Evolutionary conservation across 64 coral and sea anemone species (phyloP).

Genomic region (Montipora cactus): DNA sequence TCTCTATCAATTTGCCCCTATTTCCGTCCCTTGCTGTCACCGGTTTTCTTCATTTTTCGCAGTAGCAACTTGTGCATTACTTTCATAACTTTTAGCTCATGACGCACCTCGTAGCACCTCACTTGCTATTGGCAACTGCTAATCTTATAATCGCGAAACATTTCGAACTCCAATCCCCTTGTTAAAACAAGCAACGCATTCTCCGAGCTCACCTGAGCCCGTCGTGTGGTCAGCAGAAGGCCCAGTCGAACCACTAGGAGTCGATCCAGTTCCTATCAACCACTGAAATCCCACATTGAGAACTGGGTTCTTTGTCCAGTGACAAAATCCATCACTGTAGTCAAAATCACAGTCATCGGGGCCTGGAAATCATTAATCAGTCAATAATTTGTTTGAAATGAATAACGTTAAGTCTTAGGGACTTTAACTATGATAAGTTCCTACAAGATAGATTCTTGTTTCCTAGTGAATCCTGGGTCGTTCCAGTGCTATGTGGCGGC

Average conservation of each 20-base stretch:
- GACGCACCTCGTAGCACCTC: no score
- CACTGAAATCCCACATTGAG: conserved; percentile 39
- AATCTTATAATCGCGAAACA: not conserved
- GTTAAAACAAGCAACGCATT: not conserved
- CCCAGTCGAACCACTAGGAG: conserved; percentile 62
- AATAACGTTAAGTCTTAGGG: no score
- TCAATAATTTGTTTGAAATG: no score
- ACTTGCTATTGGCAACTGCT: not conserved
- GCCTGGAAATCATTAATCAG: not conserved
- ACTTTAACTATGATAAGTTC: no score
- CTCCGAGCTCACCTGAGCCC: conserved; percentile 36
- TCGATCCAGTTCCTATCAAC: conserved; percentile 33
- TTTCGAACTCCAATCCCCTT: not conserved
- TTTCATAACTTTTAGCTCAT: no score
- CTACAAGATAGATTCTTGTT: no score
- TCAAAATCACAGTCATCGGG: conserved; percentile 84
- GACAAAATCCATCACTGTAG: conserved; percentile 53
- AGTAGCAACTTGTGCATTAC: no score
- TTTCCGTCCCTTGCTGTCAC: no score
- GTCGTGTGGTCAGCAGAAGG: conserved; percentile 76
- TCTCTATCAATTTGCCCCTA: no score
- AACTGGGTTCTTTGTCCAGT: conserved; percentile 49
- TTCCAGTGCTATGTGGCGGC: no score
- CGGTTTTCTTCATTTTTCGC: no score
- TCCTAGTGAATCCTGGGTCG: no score